phyloP scores from a whole-genome alignment of 2,113 vertebrate genomes.

The Columbina picui region DNA sequence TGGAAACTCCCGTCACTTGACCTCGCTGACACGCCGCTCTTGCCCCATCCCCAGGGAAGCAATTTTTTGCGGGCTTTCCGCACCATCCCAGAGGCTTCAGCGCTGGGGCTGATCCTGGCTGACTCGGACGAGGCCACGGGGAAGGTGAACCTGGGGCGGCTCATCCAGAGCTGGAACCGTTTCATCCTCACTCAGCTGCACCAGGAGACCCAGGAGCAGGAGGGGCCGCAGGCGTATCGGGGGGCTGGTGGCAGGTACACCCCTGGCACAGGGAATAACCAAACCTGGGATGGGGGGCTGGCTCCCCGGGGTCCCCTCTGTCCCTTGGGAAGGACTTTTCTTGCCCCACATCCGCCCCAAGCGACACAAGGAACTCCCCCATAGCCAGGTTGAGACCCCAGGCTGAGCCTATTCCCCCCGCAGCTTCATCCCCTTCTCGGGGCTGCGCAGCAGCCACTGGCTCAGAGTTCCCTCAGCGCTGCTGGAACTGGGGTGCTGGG shows the following conservation, averaged over 20 bases:
- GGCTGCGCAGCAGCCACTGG: neutral
- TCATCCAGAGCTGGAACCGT: conserved; percentile 98
- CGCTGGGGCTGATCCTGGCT: conserved; percentile 92
- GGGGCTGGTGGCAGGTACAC: conserved; percentile 87
- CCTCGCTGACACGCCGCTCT: neutral
- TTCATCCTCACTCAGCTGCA: conserved; percentile 98
- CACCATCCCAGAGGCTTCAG: conserved; percentile 95
- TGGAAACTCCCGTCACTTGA: conserved; percentile 14
- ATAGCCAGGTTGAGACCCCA: too few species aligned
- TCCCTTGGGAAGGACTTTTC: fast-evolving
- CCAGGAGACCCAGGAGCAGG: conserved; percentile 97
- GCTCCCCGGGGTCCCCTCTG: neutral
- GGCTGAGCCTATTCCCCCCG: too few species aligned
- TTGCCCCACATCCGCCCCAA: fast-evolving
- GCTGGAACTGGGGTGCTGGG: neutral
- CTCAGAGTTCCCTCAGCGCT: fast-evolving
- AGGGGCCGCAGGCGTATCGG: conserved; percentile 93
- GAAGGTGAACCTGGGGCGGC: conserved; percentile 89
- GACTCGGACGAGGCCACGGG: conserved; percentile 97
- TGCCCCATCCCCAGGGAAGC: conserved; percentile 83
- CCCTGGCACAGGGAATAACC: neutral
- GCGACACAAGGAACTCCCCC: neutral
- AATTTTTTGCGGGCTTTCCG: conserved; percentile 97
- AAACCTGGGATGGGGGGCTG: neutral
- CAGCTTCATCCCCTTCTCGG: too few species aligned